These are phyloP conservation scores for Stictonetta naevosa DNA, from an alignment of 2,113 vertebrate genomes.

Conservation along the genomic window DNA sequence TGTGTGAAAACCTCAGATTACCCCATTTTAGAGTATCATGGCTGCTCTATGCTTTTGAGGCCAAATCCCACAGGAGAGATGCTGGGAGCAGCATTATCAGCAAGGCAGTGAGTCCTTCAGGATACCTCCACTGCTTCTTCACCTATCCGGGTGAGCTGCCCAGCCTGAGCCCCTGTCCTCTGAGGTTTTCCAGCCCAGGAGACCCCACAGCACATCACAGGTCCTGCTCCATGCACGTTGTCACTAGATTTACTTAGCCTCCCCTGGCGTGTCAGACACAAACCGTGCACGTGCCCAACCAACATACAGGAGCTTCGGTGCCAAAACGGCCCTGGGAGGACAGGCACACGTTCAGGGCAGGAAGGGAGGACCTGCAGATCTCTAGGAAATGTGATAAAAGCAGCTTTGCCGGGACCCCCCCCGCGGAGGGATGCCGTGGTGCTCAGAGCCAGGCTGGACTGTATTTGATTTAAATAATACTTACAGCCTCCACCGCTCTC, in stretches of 20 bases:
- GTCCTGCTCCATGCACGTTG: background rate
- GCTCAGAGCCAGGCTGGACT: background rate
- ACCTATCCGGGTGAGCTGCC: background rate
- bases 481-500: conserved; percentile 93
- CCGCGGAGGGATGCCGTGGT: background rate
- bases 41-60: background rate
- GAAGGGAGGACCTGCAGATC: conserved; percentile 42
- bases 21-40: background rate
- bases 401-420: conserved; percentile 4
- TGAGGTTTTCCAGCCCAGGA: background rate
- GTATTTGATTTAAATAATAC: conserved; percentile 66
- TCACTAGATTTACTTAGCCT: background rate
- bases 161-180: background rate
- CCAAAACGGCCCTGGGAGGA: background rate
- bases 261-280: background rate
- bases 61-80: background rate
- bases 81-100: background rate
- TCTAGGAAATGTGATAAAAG: conserved; percentile 56
- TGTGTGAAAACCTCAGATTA: accelerated
- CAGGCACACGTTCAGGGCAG: conserved; percentile 1
- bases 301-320: background rate
- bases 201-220: background rate
- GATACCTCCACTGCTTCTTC: background rate
- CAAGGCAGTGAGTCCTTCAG: background rate
- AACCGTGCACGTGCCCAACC: background rate